Evolutionary conservation across 2,113 vertebrate species (phyloP).

Genomic region (rabbit (Oryctolagus cuniculus)): DNA sequence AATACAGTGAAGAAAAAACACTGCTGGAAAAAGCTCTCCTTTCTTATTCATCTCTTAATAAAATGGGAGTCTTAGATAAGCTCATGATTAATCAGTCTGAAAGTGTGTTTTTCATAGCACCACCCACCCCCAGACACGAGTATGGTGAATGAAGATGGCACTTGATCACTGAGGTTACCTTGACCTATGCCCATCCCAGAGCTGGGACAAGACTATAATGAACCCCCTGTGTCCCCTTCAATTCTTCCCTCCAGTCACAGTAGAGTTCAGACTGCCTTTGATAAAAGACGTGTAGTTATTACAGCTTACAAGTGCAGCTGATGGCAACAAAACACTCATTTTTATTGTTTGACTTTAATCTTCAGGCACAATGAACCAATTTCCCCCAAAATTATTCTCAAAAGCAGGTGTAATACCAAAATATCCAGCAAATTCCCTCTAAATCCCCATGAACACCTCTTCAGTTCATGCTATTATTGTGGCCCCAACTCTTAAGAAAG

Average conservation of each 20-base stretch:
- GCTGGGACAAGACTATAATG: accelerated
- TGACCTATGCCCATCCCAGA: background rate
- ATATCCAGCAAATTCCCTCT: background rate
- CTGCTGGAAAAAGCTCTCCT: background rate
- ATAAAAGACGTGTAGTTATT: background rate
- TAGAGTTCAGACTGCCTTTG: background rate
- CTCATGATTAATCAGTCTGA: background rate
- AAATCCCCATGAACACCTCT: background rate
- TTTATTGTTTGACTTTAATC: constrained; percentile 18
- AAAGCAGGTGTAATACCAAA: background rate
- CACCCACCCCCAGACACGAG: background rate
- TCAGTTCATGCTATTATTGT: background rate
- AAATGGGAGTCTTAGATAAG: background rate
- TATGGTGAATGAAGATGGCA: background rate
- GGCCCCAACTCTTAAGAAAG: background rate
- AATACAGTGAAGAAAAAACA: background rate
- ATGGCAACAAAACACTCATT: background rate
- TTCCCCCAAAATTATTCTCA: background rate
- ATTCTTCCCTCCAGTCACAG: background rate
- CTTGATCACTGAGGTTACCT: background rate
- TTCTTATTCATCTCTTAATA: background rate
- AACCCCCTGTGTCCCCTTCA: too few species aligned
- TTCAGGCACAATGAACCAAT: background rate
- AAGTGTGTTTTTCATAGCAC: background rate
- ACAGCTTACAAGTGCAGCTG: background rate